Evolutionary conservation across 92 coral and sea anemone species (phyloP).

Genomic region (Galaxea fascicularis): DNA sequence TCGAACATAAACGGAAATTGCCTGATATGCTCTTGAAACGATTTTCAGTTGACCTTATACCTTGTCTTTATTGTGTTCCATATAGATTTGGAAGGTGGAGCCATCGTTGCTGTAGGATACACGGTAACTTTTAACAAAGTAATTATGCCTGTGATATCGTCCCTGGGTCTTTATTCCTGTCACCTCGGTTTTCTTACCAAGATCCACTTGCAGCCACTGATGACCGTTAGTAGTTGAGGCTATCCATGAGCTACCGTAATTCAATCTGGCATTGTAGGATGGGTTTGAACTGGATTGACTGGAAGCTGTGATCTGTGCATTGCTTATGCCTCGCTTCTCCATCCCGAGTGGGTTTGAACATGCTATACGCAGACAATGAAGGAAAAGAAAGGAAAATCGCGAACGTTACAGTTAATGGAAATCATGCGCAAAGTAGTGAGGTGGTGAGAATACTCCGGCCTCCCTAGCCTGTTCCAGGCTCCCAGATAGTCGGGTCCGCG

Average conservation of each 20-base stretch:
- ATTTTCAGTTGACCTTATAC: conserved; percentile 3
- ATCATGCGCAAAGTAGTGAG: not conserved
- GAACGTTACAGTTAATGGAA: conserved; percentile 5
- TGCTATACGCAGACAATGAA: not conserved
- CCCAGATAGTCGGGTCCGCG: no score
- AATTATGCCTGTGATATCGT: not conserved
- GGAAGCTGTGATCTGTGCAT: conserved; percentile 16
- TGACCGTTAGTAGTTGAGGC: not conserved
- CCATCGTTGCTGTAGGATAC: conserved; percentile 26
- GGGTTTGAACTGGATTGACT: not conserved
- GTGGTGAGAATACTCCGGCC: not conserved
- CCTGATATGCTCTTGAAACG: conserved; percentile 7
- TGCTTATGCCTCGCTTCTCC: not conserved
- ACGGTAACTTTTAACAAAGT: conserved; percentile 1
- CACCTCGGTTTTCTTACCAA: conserved; percentile 7
- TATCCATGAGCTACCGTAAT: not conserved
- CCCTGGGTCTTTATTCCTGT: conserved; percentile 31
- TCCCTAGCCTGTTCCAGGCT: no score
- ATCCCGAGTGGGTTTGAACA: conserved; percentile 16
- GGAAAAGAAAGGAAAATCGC: not conserved
- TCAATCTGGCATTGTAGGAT: conserved; percentile 6
- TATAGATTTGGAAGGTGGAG: conserved; percentile 7
- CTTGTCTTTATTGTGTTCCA: conserved; percentile 16
- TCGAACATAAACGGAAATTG: not conserved
- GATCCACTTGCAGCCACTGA: conserved; percentile 25